Evolutionary conservation across 2,797 vertebrate species (phyloP), one percentile per base, ranked within the genome.

Genomic region (Muscicapa comitata): DNA sequence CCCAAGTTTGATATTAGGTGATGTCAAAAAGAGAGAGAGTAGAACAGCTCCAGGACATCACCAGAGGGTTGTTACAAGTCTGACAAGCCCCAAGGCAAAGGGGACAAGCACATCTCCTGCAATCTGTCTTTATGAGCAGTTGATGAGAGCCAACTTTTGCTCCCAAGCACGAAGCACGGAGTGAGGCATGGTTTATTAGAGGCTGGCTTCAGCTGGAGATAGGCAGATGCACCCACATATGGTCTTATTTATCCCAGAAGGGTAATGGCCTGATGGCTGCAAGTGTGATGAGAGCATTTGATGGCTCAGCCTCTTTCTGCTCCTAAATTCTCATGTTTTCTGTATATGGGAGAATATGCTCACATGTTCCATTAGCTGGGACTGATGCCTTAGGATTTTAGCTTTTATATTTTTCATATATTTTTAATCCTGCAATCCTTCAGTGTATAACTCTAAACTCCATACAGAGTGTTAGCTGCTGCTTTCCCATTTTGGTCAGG

Each of bases 191-290:
- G 33, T 85, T 63, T 66, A 40, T 80, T 18, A 55, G 62, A 54
- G 70, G 15, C 71, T 73, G 42, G 26, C n/a, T 87, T 26, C 54
- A 79, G 28, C 31, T 59, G 71, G 63, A 86, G 70, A 75, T 13
- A 19, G 74, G 28, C 86, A 85, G 75, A 77, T 42, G 55, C 38
- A 77, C 33, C 40, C 37, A 8, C 82, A 80, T 74, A 94, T 79
- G 90, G 74, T 81, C 24, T 84, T 86, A 86, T 75, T 91, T 91
- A 88, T 50, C 51, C 88, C 74, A 51, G 67, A 78, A 90, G 47
- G 50, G 51, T 86, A 57, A 13, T 18, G 78, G 72, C 68, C 68
- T 77, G 65, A 67, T 50, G 58, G 70, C 73, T 90, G 77, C 53
- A 63, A 67, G 54, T 37, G 73, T 37, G 40, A 78, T 57, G 51